Conservation (phyloP, 2,113 vertebrate species). For the Nerophis ophidion region DNA sequence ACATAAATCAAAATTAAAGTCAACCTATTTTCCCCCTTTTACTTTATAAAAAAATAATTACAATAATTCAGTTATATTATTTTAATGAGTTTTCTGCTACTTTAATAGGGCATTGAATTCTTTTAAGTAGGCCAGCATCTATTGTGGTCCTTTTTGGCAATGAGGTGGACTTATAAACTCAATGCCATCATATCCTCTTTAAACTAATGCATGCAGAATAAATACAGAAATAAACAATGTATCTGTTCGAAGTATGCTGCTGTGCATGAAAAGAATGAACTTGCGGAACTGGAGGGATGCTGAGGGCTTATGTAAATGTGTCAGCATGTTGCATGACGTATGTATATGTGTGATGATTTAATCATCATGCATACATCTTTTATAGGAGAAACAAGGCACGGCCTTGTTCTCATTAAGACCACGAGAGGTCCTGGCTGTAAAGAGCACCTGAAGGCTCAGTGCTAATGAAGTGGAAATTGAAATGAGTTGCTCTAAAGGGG, state of each 20-base stretch:
- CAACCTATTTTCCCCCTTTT: too few relatives aligned
- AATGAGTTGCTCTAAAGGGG: constrained; percentile 38
- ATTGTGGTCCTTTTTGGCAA: not conserved
- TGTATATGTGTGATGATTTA: constrained; percentile 16
- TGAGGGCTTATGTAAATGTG: constrained; percentile 20
- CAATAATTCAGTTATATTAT: too few relatives aligned
- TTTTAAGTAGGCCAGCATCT: constrained; percentile 3
- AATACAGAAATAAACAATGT: not conserved
- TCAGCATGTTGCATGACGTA: constrained; percentile 10
- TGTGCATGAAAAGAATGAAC: constrained; percentile 47
- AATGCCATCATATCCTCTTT: not conserved
- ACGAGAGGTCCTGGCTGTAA: constrained; percentile 58
- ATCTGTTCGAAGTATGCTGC: constrained; percentile 19
- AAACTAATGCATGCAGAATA: not conserved
- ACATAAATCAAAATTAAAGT: too few relatives aligned
- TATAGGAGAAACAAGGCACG: not conserved
- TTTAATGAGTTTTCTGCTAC: not conserved
- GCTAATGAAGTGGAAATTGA: constrained; percentile 36
- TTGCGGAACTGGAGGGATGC: constrained; percentile 14
- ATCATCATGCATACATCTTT: constrained; percentile 14
- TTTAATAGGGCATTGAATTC: not conserved
- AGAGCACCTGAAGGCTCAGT: constrained; percentile 27
- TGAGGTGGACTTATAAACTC: not conserved
- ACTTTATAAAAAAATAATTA: not conserved
- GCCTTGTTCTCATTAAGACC: constrained; percentile 25